Conservation (phyloP, 2,888 invertebrate species). For the Athalia circularis region DNA sequence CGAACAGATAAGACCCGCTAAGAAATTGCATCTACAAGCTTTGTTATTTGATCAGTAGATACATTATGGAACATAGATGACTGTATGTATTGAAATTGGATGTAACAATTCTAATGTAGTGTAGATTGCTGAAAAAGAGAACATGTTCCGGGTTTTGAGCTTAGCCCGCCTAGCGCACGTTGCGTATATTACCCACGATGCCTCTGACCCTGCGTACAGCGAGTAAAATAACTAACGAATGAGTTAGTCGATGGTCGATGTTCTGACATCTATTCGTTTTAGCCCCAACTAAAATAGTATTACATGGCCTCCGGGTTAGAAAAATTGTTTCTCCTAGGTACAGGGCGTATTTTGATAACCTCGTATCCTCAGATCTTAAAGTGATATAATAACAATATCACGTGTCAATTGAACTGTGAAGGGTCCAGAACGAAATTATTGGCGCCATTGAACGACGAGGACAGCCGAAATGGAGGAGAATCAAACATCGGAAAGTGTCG, state of each 20-base stretch:
- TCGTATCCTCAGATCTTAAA: background rate
- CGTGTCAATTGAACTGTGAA: too few relatives aligned
- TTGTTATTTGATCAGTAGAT: too few relatives aligned
- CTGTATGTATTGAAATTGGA: too few relatives aligned
- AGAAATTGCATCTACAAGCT: too few relatives aligned
- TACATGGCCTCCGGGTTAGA: constrained; percentile 22
- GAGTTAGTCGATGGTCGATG: background rate
- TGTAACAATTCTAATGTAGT: too few relatives aligned
- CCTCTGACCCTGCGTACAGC: background rate
- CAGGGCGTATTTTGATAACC: constrained; percentile 12
- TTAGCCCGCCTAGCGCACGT: background rate
- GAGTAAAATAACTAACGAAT: background rate
- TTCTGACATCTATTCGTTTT: constrained; percentile 36
- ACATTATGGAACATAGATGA: too few relatives aligned
- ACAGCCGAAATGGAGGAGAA: constrained; percentile 73
- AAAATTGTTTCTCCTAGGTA: background rate
- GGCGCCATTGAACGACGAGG: constrained; percentile 59
- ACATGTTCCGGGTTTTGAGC: background rate
- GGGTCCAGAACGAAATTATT: background rate
- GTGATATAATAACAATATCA: too few relatives aligned
- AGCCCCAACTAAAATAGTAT: constrained; percentile 24
- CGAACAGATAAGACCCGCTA: too few relatives aligned
- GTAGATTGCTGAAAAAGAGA: too few relatives aligned
- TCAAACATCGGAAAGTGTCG: constrained; percentile 75
- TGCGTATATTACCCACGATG: background rate